Evolutionary conservation across 2,113 vertebrate species (phyloP).

Genomic region (Boleophthalmus pectinirostris): DNA sequence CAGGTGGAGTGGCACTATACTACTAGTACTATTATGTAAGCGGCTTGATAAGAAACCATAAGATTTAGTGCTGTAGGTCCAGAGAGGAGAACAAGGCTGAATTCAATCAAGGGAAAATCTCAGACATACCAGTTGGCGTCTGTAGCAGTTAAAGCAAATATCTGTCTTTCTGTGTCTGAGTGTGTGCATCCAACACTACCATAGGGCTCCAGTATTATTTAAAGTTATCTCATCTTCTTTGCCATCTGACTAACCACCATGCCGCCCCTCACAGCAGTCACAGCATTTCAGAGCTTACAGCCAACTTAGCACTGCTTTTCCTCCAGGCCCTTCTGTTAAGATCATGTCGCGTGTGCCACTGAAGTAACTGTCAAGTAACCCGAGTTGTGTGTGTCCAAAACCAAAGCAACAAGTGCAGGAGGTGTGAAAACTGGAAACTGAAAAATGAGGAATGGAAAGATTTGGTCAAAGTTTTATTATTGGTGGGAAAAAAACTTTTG

Average conservation of each 20-base stretch:
- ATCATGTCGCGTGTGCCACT: constrained; percentile 37
- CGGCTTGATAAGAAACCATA: constrained; percentile 39
- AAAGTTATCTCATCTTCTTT: constrained; percentile 63
- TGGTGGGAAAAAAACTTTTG: neutral
- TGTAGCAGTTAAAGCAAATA: constrained; percentile 44
- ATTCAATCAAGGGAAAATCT: constrained; percentile 49
- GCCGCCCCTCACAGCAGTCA: constrained; percentile 11
- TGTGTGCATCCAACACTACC: constrained; percentile 58
- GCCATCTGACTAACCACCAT: constrained; percentile 56
- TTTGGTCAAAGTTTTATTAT: constrained; percentile 18
- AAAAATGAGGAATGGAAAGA: constrained; percentile 37
- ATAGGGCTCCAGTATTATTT: constrained; percentile 63
- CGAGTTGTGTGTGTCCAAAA: constrained; percentile 16
- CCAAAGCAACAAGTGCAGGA: constrained; percentile 16
- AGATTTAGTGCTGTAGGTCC: constrained; percentile 19
- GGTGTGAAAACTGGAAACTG: constrained; percentile 38
- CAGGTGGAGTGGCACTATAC: constrained; percentile 23
- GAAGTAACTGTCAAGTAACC: constrained; percentile 40
- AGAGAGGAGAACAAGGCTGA: constrained; percentile 32
- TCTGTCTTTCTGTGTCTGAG: constrained; percentile 18
- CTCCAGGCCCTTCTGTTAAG: constrained; percentile 15
- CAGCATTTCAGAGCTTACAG: constrained; percentile 10
- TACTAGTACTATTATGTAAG: constrained; percentile 35
- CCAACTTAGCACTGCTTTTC: constrained; percentile 31
- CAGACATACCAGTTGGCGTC: constrained; percentile 49